phyloP scores from a whole-genome alignment of 2,888 invertebrate species.

The Bimastos eiseni region DNA sequence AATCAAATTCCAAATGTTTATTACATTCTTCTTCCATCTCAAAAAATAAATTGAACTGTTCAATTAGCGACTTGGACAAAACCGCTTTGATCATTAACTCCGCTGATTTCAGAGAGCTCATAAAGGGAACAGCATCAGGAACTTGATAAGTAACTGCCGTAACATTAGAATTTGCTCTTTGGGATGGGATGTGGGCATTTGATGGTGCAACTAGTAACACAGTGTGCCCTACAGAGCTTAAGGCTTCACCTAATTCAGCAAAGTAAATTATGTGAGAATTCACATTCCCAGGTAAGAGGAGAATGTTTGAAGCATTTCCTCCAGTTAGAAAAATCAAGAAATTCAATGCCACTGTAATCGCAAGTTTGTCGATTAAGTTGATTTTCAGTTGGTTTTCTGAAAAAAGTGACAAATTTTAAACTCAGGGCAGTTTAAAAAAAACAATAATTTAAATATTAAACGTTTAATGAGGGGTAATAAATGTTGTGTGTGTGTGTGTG shows the following conservation, averaged over 20 bases:
- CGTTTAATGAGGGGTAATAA: not conserved
- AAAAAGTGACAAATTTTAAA: not conserved
- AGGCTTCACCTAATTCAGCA: conserved; percentile 14
- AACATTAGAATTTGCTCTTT: not conserved
- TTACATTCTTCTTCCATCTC: not conserved
- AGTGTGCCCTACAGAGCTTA: conserved; percentile 9
- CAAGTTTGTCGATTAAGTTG: not conserved
- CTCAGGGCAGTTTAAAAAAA: too few relatives aligned
- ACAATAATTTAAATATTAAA: too few relatives aligned
- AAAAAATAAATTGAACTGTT: not conserved
- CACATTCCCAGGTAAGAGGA: conserved; percentile 14
- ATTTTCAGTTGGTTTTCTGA: not conserved
- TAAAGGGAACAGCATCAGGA: conserved; percentile 20
- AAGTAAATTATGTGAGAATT: conserved; percentile 17
- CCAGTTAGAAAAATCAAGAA: not conserved
- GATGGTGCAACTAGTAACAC: conserved; percentile 18
- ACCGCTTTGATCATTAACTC: conserved; percentile 2
- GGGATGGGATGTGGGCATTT: not conserved
- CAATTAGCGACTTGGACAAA: not conserved
- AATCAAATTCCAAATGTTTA: conserved; percentile 14
- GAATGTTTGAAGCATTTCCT: conserved; percentile 22
- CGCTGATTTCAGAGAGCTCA: not conserved
- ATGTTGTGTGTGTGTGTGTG: too few relatives aligned
- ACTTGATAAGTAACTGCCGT: conserved; percentile 22
- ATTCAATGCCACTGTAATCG: not conserved